Evolutionary conservation across 2,888 invertebrate species (phyloP), one percentile per base, ranked within the genome.

Genomic region (Minunthozetes semirufus): DNA sequence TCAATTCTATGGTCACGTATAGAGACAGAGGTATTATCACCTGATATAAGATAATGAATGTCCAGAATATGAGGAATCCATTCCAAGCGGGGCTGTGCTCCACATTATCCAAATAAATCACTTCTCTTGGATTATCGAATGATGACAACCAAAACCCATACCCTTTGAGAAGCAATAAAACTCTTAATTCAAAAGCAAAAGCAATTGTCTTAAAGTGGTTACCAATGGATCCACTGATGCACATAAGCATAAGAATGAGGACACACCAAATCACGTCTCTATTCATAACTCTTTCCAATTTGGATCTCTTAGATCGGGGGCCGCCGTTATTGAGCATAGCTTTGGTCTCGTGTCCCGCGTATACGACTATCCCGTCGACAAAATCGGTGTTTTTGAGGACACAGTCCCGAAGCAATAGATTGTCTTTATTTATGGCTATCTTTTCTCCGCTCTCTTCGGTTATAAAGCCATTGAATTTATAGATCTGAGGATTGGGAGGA

Each of bases 21-120:
- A 99, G 88, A 81, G 97, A 98, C 84, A 99, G 98, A 85, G 98
- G 98, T 87, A 99, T 98, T 82, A 98, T 93, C 84, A 93, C 93
- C 77, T 84, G 83, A 77, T 80, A 82, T 13, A 84, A 77, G 61
- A 84, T 81, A 79, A 83, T 80, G 79, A 82, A 84, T 0, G 81
- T 78, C 22, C 84, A 79, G 77, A 82, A 77, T 13, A 53, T 25
- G 13, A 46, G 42, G 3, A 74, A 70, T 19, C 63, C 63, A 38
- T 63, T 38, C n/a, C n/a, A 63, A 3, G 63, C 63, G 13, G 63
- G 63, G 27, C 63, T 63, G 9, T 50, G 22, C 6, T 19, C 25
- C 3, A n/a, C 2, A 25, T 8, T 5, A 9, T 9, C 50, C 13
- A 72, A 17, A 27, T 38, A 50, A 5, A 29, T 8, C 22, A 56